Conservation (phyloP, 2,888 invertebrate species). For the Ecliptopera silaceata region DNA sequence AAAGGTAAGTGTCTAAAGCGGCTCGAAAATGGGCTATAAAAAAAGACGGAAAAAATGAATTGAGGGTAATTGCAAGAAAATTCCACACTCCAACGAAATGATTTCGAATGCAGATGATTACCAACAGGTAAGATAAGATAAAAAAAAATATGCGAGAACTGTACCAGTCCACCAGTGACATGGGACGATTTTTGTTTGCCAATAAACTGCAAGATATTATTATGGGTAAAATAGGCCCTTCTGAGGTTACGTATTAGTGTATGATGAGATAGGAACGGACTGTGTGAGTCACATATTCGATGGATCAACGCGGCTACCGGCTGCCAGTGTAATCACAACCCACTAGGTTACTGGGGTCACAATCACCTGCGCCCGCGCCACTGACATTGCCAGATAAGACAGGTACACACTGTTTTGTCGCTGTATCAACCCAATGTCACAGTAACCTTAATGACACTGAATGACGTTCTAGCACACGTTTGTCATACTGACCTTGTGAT, state of each 20-base stretch:
- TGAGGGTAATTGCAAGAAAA: no score
- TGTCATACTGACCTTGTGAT: conserved; percentile 74
- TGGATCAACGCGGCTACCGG: neutral
- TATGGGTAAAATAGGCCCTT: no score
- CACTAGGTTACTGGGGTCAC: conserved; percentile 65
- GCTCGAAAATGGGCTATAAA: no score
- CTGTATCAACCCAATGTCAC: conserved; percentile 79
- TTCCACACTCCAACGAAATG: no score
- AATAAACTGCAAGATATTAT: no score
- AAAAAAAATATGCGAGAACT: no score
- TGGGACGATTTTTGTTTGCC: no score
- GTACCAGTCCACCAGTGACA: no score
- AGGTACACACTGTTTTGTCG: conserved; percentile 68
- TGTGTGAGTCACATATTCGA: neutral
- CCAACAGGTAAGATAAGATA: no score
- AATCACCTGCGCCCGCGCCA: conserved; percentile 76
- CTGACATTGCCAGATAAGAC: conserved; percentile 81
- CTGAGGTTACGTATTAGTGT: neutral
- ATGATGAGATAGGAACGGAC: neutral
- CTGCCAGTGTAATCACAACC: conserved; percentile 15
- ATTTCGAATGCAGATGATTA: no score
- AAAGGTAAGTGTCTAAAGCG: no score
- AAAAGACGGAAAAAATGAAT: no score
- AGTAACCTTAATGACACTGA: conserved; percentile 81
- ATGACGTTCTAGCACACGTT: conserved; percentile 72